A percentile compares a stretch with the other conserved stretches of the same genome.
Conservation (phyloP, 30 jellyfish, hydroid and myxozoan genomes). For the Morbakka virulenta region DNA sequence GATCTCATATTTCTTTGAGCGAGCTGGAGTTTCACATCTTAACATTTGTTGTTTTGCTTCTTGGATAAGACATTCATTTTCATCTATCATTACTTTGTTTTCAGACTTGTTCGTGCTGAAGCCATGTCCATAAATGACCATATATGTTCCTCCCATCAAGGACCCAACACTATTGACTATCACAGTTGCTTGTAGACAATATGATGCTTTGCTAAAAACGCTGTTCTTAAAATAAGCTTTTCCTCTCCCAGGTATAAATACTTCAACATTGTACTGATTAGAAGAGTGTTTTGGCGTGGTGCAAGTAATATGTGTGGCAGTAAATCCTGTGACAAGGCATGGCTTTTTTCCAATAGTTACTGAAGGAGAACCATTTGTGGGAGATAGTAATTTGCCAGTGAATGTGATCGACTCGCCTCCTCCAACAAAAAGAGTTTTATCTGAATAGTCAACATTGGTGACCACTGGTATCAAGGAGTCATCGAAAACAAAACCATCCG, state of each 20-base stretch:
- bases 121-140: slow-evolving; percentile 57
- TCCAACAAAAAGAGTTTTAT: slow-evolving; percentile 28
- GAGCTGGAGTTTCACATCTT: slow-evolving; percentile 52
- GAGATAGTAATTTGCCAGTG: too few relatives aligned
- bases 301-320: slow-evolving; percentile 54
- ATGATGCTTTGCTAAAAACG: too few relatives aligned
- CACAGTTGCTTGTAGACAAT: too few relatives aligned
- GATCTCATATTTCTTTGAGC: slow-evolving; percentile 31
- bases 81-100: slow-evolving; percentile 44
- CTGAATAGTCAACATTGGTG: slow-evolving; percentile 43
- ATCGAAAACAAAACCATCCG: slow-evolving; percentile 46
- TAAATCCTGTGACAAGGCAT: slow-evolving; percentile 29
- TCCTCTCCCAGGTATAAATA: slow-evolving; percentile 62
- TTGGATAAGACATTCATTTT: slow-evolving; percentile 25
- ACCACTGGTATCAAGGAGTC: slow-evolving; percentile 39
- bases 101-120: slow-evolving; percentile 36
- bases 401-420: slow-evolving; percentile 47
- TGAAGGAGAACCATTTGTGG: slow-evolving; percentile 39
- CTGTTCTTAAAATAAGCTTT: too few relatives aligned
- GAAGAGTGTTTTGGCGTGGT: slow-evolving; percentile 58
- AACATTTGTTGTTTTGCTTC: slow-evolving; percentile 19
- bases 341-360: slow-evolving; percentile 50
- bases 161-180: too few relatives aligned
- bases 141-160: slow-evolving; percentile 44
- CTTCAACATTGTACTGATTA: slow-evolving; percentile 39